A percentile compares a stretch with the other conserved stretches of the same genome.
phyloP scores from a whole-genome alignment of 2,113 vertebrate species.

The Saguinus midas region DNA sequence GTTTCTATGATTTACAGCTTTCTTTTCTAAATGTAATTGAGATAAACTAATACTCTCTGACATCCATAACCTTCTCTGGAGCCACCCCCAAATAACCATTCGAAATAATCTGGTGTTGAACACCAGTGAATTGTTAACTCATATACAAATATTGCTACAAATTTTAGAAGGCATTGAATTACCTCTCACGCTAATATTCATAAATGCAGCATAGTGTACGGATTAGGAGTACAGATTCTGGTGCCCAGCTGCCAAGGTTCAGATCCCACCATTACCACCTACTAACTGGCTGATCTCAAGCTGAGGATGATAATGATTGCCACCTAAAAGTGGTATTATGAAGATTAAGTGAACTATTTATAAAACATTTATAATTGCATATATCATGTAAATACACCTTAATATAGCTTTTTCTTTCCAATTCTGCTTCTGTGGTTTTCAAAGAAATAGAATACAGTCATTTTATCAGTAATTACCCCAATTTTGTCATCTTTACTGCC shows the following conservation, averaged over 20 bases:
- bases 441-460: background rate
- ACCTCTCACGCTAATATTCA: background rate
- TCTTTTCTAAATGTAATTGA: background rate
- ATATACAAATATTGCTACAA: background rate
- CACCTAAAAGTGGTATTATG: background rate
- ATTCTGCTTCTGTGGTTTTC: background rate
- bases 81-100: background rate
- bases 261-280: background rate
- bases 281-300: background rate
- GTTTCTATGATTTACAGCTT: background rate
- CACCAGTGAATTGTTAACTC: background rate
- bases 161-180: background rate
- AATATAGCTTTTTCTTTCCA: slow-evolving; percentile 7
- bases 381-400: background rate
- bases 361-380: background rate
- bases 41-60: slow-evolving; percentile 3
- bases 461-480: background rate
- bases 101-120: background rate
- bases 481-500: background rate
- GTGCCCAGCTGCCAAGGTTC: background rate
- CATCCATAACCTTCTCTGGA: background rate
- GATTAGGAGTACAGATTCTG: background rate
- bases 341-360: background rate
- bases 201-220: background rate
- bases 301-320: background rate